Evolutionary conservation across 2,888 invertebrate genomes (phyloP).

Genomic region (Pharmacophagus antenor): DNA sequence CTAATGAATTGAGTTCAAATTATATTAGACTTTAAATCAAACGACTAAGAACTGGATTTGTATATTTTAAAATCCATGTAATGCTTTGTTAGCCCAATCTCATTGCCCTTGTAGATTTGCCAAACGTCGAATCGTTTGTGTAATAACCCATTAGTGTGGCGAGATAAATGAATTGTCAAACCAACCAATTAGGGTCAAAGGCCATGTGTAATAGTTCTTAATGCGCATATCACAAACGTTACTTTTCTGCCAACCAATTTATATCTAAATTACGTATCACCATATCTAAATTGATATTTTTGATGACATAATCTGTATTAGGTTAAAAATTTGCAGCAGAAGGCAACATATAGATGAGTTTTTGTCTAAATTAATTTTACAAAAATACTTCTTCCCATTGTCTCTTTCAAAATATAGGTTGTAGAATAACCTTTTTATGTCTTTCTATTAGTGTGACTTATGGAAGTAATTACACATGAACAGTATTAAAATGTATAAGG

Average conservation of each 20-base stretch:
- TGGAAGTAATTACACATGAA: no score
- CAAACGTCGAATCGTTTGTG: constrained; percentile 24
- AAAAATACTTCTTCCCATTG: no score
- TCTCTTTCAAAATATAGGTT: no score
- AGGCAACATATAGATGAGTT: neutral
- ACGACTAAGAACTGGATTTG: neutral
- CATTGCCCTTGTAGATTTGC: constrained; percentile 22
- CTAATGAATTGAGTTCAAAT: neutral
- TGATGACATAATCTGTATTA: neutral
- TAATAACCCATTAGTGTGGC: constrained; percentile 25
- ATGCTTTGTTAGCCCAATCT: constrained; percentile 16
- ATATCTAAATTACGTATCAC: neutral
- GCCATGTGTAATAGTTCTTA: constrained; percentile 11
- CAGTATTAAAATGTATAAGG: neutral
- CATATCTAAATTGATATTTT: neutral
- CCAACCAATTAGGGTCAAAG: constrained; percentile 22
- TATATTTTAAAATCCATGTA: neutral
- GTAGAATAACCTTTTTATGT: no score
- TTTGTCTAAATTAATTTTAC: no score
- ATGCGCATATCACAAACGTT: neutral
- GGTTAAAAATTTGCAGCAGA: neutral
- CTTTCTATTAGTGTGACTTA: no score
- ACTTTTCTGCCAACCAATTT: constrained; percentile 4
- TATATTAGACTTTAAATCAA: constrained; percentile 6
- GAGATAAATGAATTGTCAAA: constrained; percentile 34